Conservation (phyloP, 1,140 invertebrate genomes). For the Drosophila pallidifrons region DNA sequence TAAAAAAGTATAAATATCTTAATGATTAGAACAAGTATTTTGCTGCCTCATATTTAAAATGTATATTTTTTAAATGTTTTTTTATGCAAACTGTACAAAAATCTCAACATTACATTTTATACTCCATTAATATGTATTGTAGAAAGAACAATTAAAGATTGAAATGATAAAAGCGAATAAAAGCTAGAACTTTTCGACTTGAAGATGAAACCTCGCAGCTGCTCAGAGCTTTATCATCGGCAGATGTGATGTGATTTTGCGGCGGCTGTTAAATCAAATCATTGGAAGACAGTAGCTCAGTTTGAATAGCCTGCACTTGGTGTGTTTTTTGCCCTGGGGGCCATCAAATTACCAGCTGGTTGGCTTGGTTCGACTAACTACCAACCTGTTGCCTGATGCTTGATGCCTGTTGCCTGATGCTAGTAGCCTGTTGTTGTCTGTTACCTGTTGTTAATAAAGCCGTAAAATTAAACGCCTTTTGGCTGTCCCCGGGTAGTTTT, state of each 20-base stretch:
- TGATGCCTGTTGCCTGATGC: neutral
- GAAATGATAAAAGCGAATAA: neutral
- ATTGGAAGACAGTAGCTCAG: slow-evolving; percentile 46
- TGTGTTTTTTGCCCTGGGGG: slow-evolving; percentile 57
- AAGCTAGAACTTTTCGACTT: neutral
- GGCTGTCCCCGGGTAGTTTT: slow-evolving; percentile 22
- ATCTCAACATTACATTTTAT: too few relatives aligned
- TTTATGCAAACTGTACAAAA: too few relatives aligned
- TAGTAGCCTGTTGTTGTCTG: slow-evolving; percentile 20
- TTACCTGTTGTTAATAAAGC: slow-evolving; percentile 71
- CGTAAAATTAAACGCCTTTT: slow-evolving; percentile 79
- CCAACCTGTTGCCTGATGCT: slow-evolving; percentile 22
- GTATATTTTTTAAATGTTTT: too few relatives aligned
- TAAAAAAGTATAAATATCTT: too few relatives aligned
- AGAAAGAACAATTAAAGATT: neutral
- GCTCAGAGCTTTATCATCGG: neutral
- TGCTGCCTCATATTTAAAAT: too few relatives aligned
- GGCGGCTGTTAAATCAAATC: slow-evolving; percentile 43
- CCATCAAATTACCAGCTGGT: slow-evolving; percentile 68
- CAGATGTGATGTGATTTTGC: neutral
- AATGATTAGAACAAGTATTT: too few relatives aligned
- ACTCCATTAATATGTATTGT: neutral
- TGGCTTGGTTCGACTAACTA: slow-evolving; percentile 3
- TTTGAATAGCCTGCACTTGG: slow-evolving; percentile 34
- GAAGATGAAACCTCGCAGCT: neutral